A percentile compares a stretch with the other conserved stretches of the same genome.
Conservation (phyloP, 2,888 invertebrate species). For the Diplazon laetatorius region DNA sequence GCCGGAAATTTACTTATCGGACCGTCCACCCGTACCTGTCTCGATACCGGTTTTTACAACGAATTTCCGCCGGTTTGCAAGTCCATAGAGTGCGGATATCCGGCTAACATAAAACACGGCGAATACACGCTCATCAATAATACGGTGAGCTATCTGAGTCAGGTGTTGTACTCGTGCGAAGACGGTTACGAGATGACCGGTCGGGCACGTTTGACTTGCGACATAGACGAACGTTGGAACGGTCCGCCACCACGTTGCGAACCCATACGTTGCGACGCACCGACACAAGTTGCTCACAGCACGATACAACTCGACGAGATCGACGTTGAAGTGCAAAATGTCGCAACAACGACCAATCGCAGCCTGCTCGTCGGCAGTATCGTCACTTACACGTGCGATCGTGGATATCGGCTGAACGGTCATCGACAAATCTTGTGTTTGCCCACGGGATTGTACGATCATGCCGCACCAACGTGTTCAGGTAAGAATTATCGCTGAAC, state of each 20-base stretch:
- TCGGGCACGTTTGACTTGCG: constrained; percentile 92
- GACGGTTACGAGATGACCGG: constrained; percentile 94
- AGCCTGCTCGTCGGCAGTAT: constrained; percentile 86
- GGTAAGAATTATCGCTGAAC: constrained; percentile 82
- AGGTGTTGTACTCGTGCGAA: constrained; percentile 92
- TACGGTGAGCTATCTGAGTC: constrained; percentile 93
- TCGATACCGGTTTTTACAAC: constrained; percentile 96
- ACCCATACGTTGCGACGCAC: constrained; percentile 79
- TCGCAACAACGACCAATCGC: constrained; percentile 73
- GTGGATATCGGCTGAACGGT: constrained; percentile 88
- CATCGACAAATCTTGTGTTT: constrained; percentile 88
- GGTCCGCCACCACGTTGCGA: constrained; percentile 96
- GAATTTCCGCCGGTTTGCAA: constrained; percentile 97
- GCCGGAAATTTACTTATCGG: constrained; percentile 94
- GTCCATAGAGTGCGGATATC: constrained; percentile 95
- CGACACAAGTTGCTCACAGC: constrained; percentile 74
- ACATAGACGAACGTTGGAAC: constrained; percentile 96
- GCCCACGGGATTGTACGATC: constrained; percentile 91
- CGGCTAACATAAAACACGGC: constrained; percentile 93
- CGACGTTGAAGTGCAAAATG: constrained; percentile 67
- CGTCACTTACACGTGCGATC: constrained; percentile 89
- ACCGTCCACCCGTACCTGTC: constrained; percentile 91
- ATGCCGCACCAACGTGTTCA: constrained; percentile 88
- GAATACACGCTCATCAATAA: constrained; percentile 91
- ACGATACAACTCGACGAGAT: constrained; percentile 76